Evolutionary conservation across 2,113 vertebrate genomes (phyloP), one percentile per base, ranked within the genome.

Genomic region (Lampris megalopsis): DNA sequence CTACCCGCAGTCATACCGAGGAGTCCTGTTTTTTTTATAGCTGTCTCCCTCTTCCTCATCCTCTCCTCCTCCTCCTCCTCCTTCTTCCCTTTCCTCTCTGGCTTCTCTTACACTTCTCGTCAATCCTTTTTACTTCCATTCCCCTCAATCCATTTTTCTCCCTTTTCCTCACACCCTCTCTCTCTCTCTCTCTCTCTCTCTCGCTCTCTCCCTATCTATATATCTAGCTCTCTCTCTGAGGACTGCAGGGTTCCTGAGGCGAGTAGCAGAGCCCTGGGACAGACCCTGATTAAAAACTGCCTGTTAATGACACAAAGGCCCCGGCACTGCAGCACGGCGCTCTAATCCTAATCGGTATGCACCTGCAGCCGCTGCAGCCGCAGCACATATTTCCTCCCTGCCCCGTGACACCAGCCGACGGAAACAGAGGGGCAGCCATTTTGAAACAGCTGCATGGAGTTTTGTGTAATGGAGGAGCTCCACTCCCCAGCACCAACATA

Each of bases 311-410:
- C 86, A 92, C 86, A 86, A 83, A 87, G 86, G 86, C 84, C 83
- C 69, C 78, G 65, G 59, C 54, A 62, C 78, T 82, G 77, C 79
- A 76, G 87, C 85, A 75, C 79, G 24, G 52, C 43, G n/a, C 86
- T 82, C 81, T 91, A 93, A 92, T 90, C 87, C 88, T 89, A 92
- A 93, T 90, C 89, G 89, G 84, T 89, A 85, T 87, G 81, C 87
- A 81, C 82, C 82, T 75, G 47, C 71, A 66, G 9, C 49, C 38
- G 37, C 40, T 11, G n/a, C 10, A 6, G 3, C 59, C 38, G 75
- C 57, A 78, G 77, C 75, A 72, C 77, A 74, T 69, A 75, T 87
- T 85, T 90, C 62, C 81, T 81, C 83, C 59, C 67, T 50, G 58
- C 79, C 77, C 78, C 70, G 8, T 61, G 81, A 84, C 79, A 79